Base-by-base conservation (phyloP, 2,888 invertebrate genomes). In the Noctuana brunneofusca region DNA sequence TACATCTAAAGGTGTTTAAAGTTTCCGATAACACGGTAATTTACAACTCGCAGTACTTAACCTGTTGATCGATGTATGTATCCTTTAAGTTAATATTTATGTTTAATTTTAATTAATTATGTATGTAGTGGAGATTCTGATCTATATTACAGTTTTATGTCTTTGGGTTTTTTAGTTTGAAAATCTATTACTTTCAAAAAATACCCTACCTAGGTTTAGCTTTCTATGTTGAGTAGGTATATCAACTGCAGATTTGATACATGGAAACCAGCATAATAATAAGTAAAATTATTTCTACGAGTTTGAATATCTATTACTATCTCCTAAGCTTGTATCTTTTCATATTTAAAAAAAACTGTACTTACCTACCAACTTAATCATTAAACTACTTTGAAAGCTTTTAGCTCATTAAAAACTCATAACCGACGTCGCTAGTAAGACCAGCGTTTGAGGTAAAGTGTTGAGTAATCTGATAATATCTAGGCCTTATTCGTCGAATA, bases 401-500 rank as follows among this genome's bases (percentile, higher is more conserved):
- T 43, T 30, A 14, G 27, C 24, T 50, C 58, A 14, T 43, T 35
- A 8, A n/a, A 22, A 56, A 30, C 24, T 16, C 56, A 46, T 54
- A 32, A 18, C 54, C 3, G 46, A 46, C 20, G 14, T 46, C 22
- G 14, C 11, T 16, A 24, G 11, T 2, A n/a, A 46, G 46, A 53
- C 53, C 35, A 53, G 43, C 16, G 38, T 16, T 35, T 60, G n/a
- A 16, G 48, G 54, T 27, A 27, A 46, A 48, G 41, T 56, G 62
- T 62, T 55, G 16, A 56, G 16, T 62, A 64, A 58, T 64, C 27
- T 52, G 52, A 65, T 66, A 67, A 66, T 65, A 30, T 1, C 57
- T 83, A 80, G 79, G 83, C 80, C 83, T 85, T 84, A 81, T 77
- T 71, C 75, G 64, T 80, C 79, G 79, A 79, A 78, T 70, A 73